phyloP scores from a whole-genome alignment of 2,888 invertebrate genomes.

The Habrosyne pyritoides region DNA sequence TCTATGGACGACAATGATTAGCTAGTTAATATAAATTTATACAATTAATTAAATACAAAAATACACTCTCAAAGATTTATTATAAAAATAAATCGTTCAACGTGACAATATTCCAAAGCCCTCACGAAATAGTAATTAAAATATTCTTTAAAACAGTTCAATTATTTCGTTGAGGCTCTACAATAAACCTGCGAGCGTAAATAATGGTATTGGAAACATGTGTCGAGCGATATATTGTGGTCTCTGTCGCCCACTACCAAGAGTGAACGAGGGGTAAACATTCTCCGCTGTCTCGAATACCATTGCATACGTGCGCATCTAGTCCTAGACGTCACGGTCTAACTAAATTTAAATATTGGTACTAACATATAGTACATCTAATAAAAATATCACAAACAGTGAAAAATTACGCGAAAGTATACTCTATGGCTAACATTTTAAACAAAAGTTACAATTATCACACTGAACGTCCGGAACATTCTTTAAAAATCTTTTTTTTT shows the following conservation, averaged over 20 bases:
- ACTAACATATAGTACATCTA: slow-evolving; percentile 19
- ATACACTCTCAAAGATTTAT: slow-evolving; percentile 52
- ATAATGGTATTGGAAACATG: background rate
- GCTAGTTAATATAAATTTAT: slow-evolving; percentile 21
- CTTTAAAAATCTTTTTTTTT: background rate
- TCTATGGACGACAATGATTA: slow-evolving; percentile 18
- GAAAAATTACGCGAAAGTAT: slow-evolving; percentile 30
- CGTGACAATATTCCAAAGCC: slow-evolving; percentile 18
- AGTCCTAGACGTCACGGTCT: background rate
- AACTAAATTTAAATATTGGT: slow-evolving; percentile 5
- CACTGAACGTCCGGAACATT: background rate
- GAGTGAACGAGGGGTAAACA: background rate
- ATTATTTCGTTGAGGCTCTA: background rate
- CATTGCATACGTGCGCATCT: background rate
- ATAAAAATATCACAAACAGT: slow-evolving; percentile 52
- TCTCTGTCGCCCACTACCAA: background rate
- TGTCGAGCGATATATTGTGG: background rate
- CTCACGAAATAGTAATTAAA: background rate
- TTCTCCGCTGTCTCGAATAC: background rate
- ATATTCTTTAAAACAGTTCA: slow-evolving; percentile 2
- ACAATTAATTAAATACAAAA: slow-evolving; percentile 52
- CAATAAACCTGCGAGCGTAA: background rate
- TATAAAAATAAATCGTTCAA: slow-evolving; percentile 54
- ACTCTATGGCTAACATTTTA: slow-evolving; percentile 15
- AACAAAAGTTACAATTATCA: slow-evolving; percentile 10